Evolutionary conservation across 2,113 vertebrate genomes (phyloP), one percentile per base, ranked within the genome.

Genomic region (Psilopogon haemacephalus): DNA sequence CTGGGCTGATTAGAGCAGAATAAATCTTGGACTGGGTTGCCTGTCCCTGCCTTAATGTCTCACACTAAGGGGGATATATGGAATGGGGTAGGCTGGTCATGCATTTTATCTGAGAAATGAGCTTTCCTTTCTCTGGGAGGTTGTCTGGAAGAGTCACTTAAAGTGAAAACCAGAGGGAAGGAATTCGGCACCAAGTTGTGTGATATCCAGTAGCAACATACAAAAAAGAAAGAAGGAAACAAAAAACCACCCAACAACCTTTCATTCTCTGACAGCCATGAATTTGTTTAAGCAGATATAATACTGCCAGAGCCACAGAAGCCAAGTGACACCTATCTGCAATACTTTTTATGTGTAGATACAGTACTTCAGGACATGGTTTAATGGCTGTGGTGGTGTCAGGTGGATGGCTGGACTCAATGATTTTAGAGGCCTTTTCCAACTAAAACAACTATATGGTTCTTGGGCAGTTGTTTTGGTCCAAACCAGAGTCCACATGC

Each of bases 1-100:
- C 55, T 73, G 84, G 85, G 62, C 80, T 93, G 94, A 91, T 91
- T 87, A 95, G 71, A 94, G 80, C 86, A 87, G 95, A 96, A 93
- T 93, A 95, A 95, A 94, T 95, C 85, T 92, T 91, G 90, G 79
- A 16, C 70, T 74, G 87, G 65, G 21, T 71, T 83, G 63, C 73
- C 52, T 86, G 52, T 71, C 84, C 64, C 33, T 88, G 87, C 55
- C 67, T 89, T 52, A 63, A 52, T 62, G 33, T 64, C 85, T 95
- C 0, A 0, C 83, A 50, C 65, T 65, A 18, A 90, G 84, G 44
- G 60, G 69, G 69, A 72, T 64, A 46, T 42, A 72, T 3, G 14
- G 69, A 88, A 88, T 13, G 15, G 35, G 19, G 38, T 54, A 59
- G 85, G 56, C 77, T 93, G 86, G 73, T 70, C 85, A 58, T 68